Evolutionary conservation across 2,797 vertebrate genomes (phyloP), one percentile per base, ranked within the genome.

Genomic region (Sebastes matsubarae): DNA sequence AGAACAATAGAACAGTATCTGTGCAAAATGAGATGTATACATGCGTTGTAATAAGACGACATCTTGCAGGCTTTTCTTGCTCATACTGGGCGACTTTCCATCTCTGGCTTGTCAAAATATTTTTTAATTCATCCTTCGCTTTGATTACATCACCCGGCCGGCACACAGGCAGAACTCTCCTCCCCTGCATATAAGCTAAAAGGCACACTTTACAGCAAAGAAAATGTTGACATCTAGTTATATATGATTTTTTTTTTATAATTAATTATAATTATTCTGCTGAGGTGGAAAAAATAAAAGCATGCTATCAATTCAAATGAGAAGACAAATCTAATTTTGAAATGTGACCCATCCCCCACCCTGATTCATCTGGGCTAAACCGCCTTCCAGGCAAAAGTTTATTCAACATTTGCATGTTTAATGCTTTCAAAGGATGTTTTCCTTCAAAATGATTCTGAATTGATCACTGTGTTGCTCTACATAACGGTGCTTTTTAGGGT

Each of bases 391-490:
- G 87, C 85, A 82, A 91, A 88, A 83, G 72, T 88, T 89, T 71
- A 89, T 91, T 82, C 54, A 67, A 59, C 22, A 87, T 92, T 88
- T 85, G 69, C 84, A 87, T 91, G 32, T 86, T 86, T 77, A 81
- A 83, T 82, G 80, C 81, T 87, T 91, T 75, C 50, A 25, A 79
- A 79, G 60, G 34, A 69, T 67, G 59, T 61, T 64, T 76, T 73
- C 38, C 38, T 59, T 77, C 22, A 20, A 16, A 65, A 30, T 29
- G 1, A 70, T 75, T 83, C 3, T 46, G 38, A 70, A 69, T 25
- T n/a, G 10, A 76, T 63, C 8, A 20, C 18, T 34, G 10, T 3
- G 7, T 36, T 58, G 63, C 54, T 64, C 5, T 67, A 32, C 27
- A 18, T 68, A 67, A 30, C 46, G 8, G 20, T 8, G 52, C 29